Percentiles rank a stretch among this genome's conserved stretches.
These are phyloP conservation scores for Urechis unicinctus DNA, from an alignment of 2,888 invertebrate species.

Conservation along the genomic window DNA sequence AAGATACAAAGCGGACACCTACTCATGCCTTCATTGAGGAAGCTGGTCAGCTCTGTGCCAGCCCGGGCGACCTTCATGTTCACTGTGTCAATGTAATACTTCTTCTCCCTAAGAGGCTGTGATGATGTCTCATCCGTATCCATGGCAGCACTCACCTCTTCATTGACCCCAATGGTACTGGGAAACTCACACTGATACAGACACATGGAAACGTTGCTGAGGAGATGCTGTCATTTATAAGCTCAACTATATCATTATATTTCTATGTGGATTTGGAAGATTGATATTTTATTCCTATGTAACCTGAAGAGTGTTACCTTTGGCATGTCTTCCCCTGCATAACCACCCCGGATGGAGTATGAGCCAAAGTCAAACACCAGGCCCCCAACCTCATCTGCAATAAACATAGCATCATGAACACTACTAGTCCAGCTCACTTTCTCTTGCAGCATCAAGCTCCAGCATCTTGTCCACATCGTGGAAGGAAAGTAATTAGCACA, in stretches of 20 bases:
- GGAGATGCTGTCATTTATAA: not conserved
- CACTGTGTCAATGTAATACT: slow-evolving; percentile 82
- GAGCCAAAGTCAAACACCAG: slow-evolving; percentile 95
- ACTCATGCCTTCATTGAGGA: slow-evolving; percentile 95
- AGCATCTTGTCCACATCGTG: no score
- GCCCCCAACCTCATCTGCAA: slow-evolving; percentile 89
- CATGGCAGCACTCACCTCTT: slow-evolving; percentile 53
- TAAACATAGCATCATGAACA: not conserved
- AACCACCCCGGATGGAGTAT: slow-evolving; percentile 82
- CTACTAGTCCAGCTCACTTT: no score
- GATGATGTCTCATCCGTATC: slow-evolving; percentile 36
- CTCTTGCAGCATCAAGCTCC: no score
- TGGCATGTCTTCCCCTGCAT: slow-evolving; percentile 97
- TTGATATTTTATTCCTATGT: not conserved
- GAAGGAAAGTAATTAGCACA: no score
- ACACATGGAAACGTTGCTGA: not conserved
- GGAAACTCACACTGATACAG: slow-evolving; percentile 77
- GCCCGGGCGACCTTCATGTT: slow-evolving; percentile 83
- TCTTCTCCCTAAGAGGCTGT: slow-evolving; percentile 30
- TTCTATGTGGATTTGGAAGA: no score
- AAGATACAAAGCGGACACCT: slow-evolving; percentile 17
- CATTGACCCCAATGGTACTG: slow-evolving; percentile 75
- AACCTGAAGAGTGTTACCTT: slow-evolving; percentile 54
- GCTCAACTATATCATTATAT: no score
- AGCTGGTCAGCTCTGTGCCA: slow-evolving; percentile 78